Base-by-base conservation (phyloP, 1,140 invertebrate species). In the Ectropis grisescens region DNA sequence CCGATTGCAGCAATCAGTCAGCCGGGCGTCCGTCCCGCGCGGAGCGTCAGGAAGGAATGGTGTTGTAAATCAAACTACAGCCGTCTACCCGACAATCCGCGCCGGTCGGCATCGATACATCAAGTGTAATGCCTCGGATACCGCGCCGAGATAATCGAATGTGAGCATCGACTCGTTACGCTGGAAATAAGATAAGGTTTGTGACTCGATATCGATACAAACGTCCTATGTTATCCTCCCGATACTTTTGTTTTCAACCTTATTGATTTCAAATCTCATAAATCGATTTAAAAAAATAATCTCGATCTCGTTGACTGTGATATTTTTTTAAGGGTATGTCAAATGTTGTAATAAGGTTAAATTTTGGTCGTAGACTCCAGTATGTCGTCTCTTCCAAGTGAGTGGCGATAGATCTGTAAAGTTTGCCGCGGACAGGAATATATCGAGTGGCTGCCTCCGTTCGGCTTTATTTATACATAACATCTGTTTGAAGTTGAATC, bases 381-480 rank as follows among this genome's bases (percentile, higher is more conserved):
- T 47, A 49, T 44, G 47, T 66, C 71, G 62, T 69, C 68, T 53
- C 56, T 43, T 46, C 48, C 45, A 39, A 48, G 44, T 43, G 44
- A 64, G 47, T 41, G 51, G 57, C 67, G 72, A 80, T 80, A 78
- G 71, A 81, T 76, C 69, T 71, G 69, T 78, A 76, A 69, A 81
- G 72, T 78, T 75, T 78, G 70, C 76, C 70, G 76, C 72, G 67
- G 76, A 78, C 76, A 67, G 65, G 72, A 76, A 81, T 81, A 81
- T 78, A 78, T 81, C 72, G 76, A 74, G 68, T 69, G 62, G 69
- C 66, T 76, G 69, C 76, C 72, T 78, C 72, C 60, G 72, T 78
- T 69, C 67, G 58, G 70, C 68, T 78, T 80, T 81, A 81, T 81
- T 78, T 81, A 78, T 78, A 76, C 65, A 76, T 71, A 78, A 76